Conservation (phyloP, 37 sponge, comb jelly and placozoan species). For the Amphimedon queenslandica region DNA sequence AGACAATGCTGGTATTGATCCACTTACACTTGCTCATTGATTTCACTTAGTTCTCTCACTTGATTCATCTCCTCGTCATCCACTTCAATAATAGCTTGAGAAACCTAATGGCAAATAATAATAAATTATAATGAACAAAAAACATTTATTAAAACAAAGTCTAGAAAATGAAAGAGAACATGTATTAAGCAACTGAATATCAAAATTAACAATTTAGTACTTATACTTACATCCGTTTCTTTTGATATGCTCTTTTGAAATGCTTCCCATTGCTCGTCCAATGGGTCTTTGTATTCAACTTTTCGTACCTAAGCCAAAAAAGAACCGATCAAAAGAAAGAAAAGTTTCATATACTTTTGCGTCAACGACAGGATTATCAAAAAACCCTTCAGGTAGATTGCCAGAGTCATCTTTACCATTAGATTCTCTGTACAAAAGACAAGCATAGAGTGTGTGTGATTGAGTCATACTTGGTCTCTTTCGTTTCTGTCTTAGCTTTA, state of each 20-base stretch:
- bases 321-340: neutral
- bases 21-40: slow-evolving; percentile 67
- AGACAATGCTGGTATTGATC: neutral
- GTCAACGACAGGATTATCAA: slow-evolving; percentile 89
- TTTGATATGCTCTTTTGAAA: slow-evolving; percentile 84
- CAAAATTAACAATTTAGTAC: too few species aligned
- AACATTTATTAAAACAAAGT: too few species aligned
- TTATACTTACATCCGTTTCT: slow-evolving; percentile 64
- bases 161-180: too few species aligned
- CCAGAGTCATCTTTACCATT: too few species aligned
- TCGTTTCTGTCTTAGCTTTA: too few species aligned
- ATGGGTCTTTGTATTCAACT: slow-evolving; percentile 76
- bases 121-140: neutral
- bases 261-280: slow-evolving; percentile 81
- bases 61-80: slow-evolving; percentile 49
- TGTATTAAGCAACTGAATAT: too few species aligned
- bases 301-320: slow-evolving; percentile 35
- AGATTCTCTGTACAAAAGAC: too few species aligned
- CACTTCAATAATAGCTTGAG: slow-evolving; percentile 38
- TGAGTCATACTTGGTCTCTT: too few species aligned
- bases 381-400: slow-evolving; percentile 87
- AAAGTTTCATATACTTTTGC: slow-evolving; percentile 64
- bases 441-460: too few species aligned
- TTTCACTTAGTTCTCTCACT: slow-evolving; percentile 46
- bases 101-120: slow-evolving; percentile 15